Base-by-base conservation (phyloP, 1,140 invertebrate genomes). In the Macrobrachium rosenbergii region DNA sequence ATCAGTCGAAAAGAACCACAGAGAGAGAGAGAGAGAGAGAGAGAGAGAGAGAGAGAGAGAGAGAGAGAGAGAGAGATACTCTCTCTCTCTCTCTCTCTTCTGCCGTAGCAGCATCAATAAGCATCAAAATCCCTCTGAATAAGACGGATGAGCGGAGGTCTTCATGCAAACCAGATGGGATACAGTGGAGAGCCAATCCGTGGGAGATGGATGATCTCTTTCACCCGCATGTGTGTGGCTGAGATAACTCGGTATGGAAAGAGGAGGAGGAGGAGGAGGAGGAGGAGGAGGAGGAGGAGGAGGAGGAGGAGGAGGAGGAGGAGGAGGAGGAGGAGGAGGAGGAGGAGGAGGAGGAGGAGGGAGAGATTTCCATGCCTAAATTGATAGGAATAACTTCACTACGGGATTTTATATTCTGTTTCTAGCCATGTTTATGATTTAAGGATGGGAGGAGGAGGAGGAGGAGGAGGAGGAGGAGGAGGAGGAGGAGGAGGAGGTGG, bases 31-130 rank as follows among this genome's bases (percentile, higher is more conserved):
- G 43, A 69, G 52, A 73, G n/a, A 73, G 67, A 60, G 81, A 28
- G 19, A 23, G 69, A 82, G 67, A 82, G 58, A 72, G 43, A 73
- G 21, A 69, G 81, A 82, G n/a, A 73, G 69, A 82, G 64, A 73
- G 10, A 73, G 19, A 72, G 59, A 62, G 58, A 58, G 37, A 58
- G 52, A 28, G 64, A 63, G 52, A 37, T 2, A 37, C 3, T 37
- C 28, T 2, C 28, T 37, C 28, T 37, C 28, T 37, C 28, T 37
- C 28, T 37, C 28, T 37, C 28, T 37, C 28, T 37, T 52, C 52
- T 52, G 7, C 7, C 52, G 67, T 23, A 21, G 12, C 21, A 69
- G 67, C 67, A 69, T 23, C 28, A 69, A 69, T 28, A 69, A 28
- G 67, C 21, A 69, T 28, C 67, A 19, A 23, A 23, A 69, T 52